Evolutionary conservation across 2,888 invertebrate species (phyloP).

Genomic region (Lepeophtheirus nordmannii): DNA sequence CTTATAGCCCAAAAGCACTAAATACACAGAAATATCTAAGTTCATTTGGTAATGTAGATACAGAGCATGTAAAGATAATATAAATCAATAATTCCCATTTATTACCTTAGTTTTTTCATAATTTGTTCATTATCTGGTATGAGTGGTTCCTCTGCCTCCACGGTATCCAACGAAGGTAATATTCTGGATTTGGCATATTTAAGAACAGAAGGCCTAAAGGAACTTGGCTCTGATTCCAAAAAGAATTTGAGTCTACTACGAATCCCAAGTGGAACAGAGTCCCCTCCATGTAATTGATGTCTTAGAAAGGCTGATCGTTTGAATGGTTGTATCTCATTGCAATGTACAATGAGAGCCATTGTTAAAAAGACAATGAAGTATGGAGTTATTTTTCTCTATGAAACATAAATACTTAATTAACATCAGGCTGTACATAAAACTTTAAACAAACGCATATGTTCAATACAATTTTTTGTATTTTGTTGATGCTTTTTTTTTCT

Average conservation of each 20-base stretch:
- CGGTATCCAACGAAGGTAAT: no score
- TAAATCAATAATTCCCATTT: no score
- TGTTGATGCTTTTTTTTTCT: no score
- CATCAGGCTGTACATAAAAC: no score
- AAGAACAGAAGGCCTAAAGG: background rate
- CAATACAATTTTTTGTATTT: no score
- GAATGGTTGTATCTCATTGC: background rate
- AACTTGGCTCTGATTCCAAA: background rate
- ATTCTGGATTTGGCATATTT: background rate
- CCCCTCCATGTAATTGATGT: background rate
- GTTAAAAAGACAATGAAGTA: background rate
- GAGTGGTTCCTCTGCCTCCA: background rate
- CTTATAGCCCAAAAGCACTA: no score
- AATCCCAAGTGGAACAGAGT: background rate
- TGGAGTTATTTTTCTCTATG: background rate
- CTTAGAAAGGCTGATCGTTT: background rate
- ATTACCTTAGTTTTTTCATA: no score
- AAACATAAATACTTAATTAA: background rate
- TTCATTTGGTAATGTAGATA: no score
- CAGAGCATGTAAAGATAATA: no score
- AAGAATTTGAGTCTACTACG: background rate
- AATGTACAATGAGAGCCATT: background rate
- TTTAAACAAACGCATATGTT: no score
- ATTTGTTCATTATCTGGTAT: background rate
- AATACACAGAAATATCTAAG: no score